Conservation (phyloP, 2,797 vertebrate species). For the Sebastes jordani region DNA sequence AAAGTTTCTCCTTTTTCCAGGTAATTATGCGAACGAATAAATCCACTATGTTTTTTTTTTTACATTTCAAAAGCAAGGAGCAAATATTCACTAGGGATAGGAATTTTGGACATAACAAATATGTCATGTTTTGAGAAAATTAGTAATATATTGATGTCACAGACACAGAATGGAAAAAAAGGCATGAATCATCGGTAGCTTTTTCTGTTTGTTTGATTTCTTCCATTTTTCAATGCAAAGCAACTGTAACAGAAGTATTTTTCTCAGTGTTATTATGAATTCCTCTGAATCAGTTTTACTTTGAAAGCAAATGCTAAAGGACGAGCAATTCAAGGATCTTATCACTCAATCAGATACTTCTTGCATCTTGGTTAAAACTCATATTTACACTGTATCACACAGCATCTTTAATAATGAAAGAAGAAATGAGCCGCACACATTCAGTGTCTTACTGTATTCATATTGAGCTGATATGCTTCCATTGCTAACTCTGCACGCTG, state of each 20-base stretch:
- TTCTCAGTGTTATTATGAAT: neutral
- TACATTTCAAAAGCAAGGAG: slow-evolving; percentile 51
- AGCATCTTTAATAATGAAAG: neutral
- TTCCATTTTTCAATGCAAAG: slow-evolving; percentile 26
- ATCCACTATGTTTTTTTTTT: slow-evolving; percentile 24
- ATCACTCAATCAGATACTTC: slow-evolving; percentile 7
- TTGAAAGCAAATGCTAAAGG: slow-evolving; percentile 17
- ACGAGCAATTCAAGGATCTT: slow-evolving; percentile 4
- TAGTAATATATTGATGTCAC: slow-evolving; percentile 47
- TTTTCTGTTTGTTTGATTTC: neutral
- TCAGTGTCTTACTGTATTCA: neutral
- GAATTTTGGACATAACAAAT: slow-evolving; percentile 49
- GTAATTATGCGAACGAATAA: slow-evolving; percentile 56
- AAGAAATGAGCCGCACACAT: neutral
- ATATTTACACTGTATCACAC: neutral
- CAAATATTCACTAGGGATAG: slow-evolving; percentile 34
- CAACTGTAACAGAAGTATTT: slow-evolving; percentile 11
- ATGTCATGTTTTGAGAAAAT: slow-evolving; percentile 48
- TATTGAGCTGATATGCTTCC: neutral
- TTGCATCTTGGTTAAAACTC: slow-evolving; percentile 16
- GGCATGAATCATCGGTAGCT: slow-evolving; percentile 27
- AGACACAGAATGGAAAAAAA: slow-evolving; percentile 11
- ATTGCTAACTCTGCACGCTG: neutral
- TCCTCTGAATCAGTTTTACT: slow-evolving; percentile 16
- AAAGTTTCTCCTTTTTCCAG: neutral